Evolutionary conservation across 2,888 invertebrate species (phyloP), one percentile per base, ranked within the genome.

Genomic region (Eupithecia inturbata): DNA sequence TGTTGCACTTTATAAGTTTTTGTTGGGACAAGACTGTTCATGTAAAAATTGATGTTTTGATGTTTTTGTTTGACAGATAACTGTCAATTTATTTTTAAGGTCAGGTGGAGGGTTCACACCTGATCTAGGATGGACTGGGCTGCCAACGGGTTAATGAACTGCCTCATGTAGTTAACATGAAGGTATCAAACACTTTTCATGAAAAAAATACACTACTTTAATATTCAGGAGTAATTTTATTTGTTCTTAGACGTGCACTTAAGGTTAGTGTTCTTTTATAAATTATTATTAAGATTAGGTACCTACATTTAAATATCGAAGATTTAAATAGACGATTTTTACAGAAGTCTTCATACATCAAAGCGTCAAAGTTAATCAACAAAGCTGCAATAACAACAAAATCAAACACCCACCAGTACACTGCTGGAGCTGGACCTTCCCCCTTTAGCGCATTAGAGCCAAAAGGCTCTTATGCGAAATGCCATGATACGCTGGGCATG

Each of bases 21-120:
- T 64, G 64, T 22, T 19, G 31, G 12, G 31, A 64, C 64, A 64
- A 14, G 64, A 36, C 36, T n/a, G 64, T 64, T 36, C 36, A 64
- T 64, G 64, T 64, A 64, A 66, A 68, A 71, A 36, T 28, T 68
- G 66, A 71, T 66, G 74, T 66, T 74, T 68, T 74, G 62, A 68
- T 28, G 33, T 74, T 71, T 67, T 70, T 70, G 22, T 57, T 57
- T 26, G 66, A 68, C 71, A 70, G 49, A 7, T 63, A 53, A 70
- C 33, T 33, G 70, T 68, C 53, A 68, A 60, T 73, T 70, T 70
- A 70, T 67, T 63, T 22, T n/a, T 33, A 33, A 33, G 12, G 73
- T 73, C 69, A 73, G 69, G 62, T 73, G 70, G 36, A 12, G 26
- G 57, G 57, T 57, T 14, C 45, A 73, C 73, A 73, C 73, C 70